A percentile compares a stretch with the other conserved stretches of the same genome.
phyloP scores from a whole-genome alignment of 2,797 vertebrate genomes.

The Pristis pectinata region DNA sequence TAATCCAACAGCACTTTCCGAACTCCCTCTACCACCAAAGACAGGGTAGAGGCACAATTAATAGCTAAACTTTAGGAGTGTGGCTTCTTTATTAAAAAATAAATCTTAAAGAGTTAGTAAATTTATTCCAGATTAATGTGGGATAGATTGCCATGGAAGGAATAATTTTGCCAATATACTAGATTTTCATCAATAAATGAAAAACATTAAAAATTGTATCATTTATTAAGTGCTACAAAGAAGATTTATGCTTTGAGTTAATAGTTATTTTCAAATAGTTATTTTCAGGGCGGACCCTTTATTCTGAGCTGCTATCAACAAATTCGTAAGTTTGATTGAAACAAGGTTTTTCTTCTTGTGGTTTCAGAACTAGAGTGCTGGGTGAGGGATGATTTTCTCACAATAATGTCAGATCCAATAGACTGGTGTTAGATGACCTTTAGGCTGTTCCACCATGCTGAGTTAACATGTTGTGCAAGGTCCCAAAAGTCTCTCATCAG shows the following conservation, averaged over 20 bases:
- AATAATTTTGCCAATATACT: no score
- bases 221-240: not conserved
- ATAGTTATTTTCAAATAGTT: not conserved
- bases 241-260: not conserved
- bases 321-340: not conserved
- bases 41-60: not conserved
- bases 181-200: not conserved
- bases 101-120: not conserved
- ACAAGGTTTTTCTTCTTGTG: not conserved
- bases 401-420: not conserved
- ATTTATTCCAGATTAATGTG: not conserved
- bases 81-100: not conserved
- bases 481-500: not conserved
- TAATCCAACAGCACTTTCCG: no score
- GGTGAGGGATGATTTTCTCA: not conserved
- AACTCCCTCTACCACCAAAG: no score
- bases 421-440: constrained; percentile 21
- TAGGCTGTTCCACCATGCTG: not conserved
- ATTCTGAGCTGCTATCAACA: not conserved
- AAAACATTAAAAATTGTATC: not conserved
- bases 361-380: no score
- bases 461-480: not conserved
- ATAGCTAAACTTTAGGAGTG: not conserved
- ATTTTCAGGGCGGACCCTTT: not conserved
- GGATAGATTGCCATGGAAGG: not conserved